A percentile compares a stretch with the other conserved stretches of the same genome.
Conservation (phyloP, 2,797 vertebrate species). For the Crocidura indochinensis region DNA sequence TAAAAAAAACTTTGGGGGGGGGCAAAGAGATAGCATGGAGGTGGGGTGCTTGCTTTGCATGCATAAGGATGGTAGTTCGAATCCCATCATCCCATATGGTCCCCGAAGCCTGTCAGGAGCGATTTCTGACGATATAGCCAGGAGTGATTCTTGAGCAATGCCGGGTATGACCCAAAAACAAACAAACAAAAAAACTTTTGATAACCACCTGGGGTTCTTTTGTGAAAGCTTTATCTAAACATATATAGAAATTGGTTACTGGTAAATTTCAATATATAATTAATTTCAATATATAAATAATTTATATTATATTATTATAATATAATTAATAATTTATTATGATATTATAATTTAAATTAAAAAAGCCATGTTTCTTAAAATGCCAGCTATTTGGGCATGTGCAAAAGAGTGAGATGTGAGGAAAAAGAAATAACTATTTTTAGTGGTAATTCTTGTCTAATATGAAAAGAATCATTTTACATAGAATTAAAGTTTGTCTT, state of each 20-base stretch:
- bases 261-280: constrained; percentile 13
- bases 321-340: too few species aligned
- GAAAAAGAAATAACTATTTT: not conserved
- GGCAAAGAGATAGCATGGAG: too few species aligned
- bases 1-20: not conserved
- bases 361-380: not conserved
- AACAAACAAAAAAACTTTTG: not conserved
- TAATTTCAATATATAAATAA: not conserved
- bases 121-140: too few species aligned
- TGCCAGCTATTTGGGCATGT: not conserved
- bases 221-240: not conserved
- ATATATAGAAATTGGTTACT: not conserved
- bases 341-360: not conserved
- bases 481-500: not conserved
- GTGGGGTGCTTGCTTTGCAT: too few species aligned
- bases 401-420: not conserved
- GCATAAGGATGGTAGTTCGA: too few species aligned
- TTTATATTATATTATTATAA: too few species aligned
- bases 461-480: not conserved
- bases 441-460: not conserved
- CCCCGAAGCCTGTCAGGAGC: too few species aligned
- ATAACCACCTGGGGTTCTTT: not conserved
- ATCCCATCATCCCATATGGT: too few species aligned
- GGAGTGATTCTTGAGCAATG: too few species aligned
- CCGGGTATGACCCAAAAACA: too few species aligned